Conservation (phyloP, 2,888 invertebrate species). For the Tenthredo notha region DNA sequence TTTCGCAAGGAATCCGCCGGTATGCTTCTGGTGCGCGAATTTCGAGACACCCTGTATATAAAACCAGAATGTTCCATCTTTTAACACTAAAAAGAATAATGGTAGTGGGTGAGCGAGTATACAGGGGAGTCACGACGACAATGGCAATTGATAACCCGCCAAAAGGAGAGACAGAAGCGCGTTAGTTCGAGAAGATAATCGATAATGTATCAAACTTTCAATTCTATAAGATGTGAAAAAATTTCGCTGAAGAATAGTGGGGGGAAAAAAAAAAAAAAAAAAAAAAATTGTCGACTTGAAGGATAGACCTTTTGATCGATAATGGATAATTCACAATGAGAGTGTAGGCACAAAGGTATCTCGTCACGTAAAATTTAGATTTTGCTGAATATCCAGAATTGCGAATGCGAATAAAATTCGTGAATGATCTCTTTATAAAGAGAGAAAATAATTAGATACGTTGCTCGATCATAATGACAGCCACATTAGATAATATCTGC, state of each 20-base stretch:
- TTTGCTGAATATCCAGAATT: not conserved
- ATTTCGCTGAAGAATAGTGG: not conserved
- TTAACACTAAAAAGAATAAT: conserved; percentile 28
- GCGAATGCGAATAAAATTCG: not conserved
- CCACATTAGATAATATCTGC: no score
- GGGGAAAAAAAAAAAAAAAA: no score
- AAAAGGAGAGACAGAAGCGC: not conserved
- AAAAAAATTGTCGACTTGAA: not conserved
- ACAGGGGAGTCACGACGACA: conserved; percentile 12
- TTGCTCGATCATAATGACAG: no score
- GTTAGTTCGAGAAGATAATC: conserved; percentile 24
- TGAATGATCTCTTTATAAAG: no score
- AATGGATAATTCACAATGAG: not conserved
- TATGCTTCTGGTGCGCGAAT: no score
- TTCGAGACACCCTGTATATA: no score
- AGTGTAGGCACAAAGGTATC: not conserved
- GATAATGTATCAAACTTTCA: not conserved
- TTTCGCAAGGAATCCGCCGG: no score
- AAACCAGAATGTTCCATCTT: conserved; percentile 4
- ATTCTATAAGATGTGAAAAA: not conserved
- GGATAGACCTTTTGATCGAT: not conserved
- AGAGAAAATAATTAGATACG: no score
- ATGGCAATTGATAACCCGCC: conserved; percentile 17
- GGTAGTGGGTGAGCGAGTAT: conserved; percentile 10
- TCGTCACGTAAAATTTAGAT: not conserved